Evolutionary conservation across 2,888 invertebrate species (phyloP).

Genomic region (Eupithecia subfuscata): DNA sequence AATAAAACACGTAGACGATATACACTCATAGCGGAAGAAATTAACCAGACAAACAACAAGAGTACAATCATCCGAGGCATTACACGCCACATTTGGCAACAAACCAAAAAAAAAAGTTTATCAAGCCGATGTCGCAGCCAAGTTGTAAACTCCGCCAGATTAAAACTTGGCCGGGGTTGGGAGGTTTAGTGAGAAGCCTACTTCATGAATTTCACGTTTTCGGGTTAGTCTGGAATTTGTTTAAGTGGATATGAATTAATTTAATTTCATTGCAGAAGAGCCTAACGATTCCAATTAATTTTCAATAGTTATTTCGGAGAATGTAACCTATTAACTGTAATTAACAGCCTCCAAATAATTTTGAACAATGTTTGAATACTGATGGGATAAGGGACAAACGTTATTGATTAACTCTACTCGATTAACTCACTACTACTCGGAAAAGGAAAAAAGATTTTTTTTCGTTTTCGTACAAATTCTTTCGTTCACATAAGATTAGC

Average conservation of each 20-base stretch:
- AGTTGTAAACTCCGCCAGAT: slow-evolving; percentile 21
- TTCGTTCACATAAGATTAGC: too few relatives aligned
- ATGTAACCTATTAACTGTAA: neutral
- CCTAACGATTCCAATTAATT: neutral
- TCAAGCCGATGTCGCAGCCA: slow-evolving; percentile 26
- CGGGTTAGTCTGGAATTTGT: neutral
- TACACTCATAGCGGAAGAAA: slow-evolving; percentile 25
- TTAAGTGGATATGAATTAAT: neutral
- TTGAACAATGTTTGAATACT: too few relatives aligned
- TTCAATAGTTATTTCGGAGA: neutral
- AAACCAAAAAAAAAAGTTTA: slow-evolving; percentile 41
- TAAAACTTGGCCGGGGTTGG: slow-evolving; percentile 23
- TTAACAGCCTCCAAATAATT: neutral
- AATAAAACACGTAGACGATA: neutral
- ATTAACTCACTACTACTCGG: too few relatives aligned
- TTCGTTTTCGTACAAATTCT: too few relatives aligned
- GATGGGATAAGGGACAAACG: too few relatives aligned
- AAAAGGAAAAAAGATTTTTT: too few relatives aligned
- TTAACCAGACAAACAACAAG: slow-evolving; percentile 31
- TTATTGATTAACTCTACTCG: too few relatives aligned
- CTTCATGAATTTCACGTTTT: slow-evolving; percentile 9
- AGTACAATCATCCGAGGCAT: slow-evolving; percentile 30
- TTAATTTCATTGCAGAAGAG: neutral
- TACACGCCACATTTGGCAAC: slow-evolving; percentile 44
- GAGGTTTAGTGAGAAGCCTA: slow-evolving; percentile 4